Base-by-base conservation (phyloP, 64 coral and sea anemone genomes). In the Catalaphyllia jardinei region DNA sequence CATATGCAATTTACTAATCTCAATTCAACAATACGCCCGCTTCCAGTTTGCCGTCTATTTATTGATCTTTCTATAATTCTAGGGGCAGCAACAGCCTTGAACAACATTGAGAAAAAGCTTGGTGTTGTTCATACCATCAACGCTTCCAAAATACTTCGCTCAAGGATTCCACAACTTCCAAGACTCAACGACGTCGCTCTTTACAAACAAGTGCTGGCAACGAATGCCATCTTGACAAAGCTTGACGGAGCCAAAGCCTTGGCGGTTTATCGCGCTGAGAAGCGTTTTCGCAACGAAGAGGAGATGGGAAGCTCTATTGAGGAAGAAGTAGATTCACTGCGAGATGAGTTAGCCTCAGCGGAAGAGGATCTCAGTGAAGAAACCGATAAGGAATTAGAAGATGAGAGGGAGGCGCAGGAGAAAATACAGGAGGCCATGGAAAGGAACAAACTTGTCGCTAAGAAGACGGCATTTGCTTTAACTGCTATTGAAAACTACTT, bases 41-140 rank as follows among this genome's bases (percentile, higher is more conserved):
- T 78, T 38, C 35, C 12, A 39, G 12, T 78, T 19, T n/a, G 18
- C 3, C 51, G 42, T 46, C 4, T 35, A 50, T 10, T 78, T 2
- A 18, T 17, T 14, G 27, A 19, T 20, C 10, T 52, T 57, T 60
- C 62, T 31, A 18, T 51, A 10, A 25, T 60, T 82, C 0, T 79
- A 96, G 94, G 52, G 67, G 90, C 94, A 38, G 91, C 95, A 74
- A 86, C 84, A 52, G 89, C 89, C n/a, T 85, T 96, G 42, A 90
- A 86, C 15, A 88, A 90, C 71, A 89, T 96, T 42, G 95, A 96
- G 63, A 60, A 90, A 67, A 86, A 87, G 27, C 86, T 96, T 55
- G 95, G 88, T 7, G 81, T 74, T 15, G 39, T 89, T 31, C 57
- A 79, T n/a, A 96, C 91, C 0, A 86, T 79, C 25, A 90, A 86